Base-by-base conservation (phyloP, 2,888 invertebrate species). In the Junonia oenone region DNA sequence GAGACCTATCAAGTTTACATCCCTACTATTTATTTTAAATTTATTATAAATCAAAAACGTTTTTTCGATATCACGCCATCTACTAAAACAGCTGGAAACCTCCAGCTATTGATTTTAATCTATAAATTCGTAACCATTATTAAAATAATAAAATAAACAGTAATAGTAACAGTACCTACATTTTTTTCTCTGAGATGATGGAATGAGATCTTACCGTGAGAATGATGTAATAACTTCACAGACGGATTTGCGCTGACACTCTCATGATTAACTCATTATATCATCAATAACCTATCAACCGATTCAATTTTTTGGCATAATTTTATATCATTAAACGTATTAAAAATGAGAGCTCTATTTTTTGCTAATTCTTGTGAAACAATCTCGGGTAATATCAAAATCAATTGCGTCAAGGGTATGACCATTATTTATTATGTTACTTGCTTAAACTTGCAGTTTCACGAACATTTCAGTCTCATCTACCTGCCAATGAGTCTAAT, bases 231-330 rank as follows among this genome's bases (percentile, higher is more conserved):
- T 51, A 48, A 17, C 35, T 56, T 45, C 22, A 54, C 27, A 49
- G 43, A 59, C 56, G 59, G 51, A 59, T 54, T 19, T 27, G 38
- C 15, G 45, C 22, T 56, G 48, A 50, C 50, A 37, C 52, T 45
- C 51, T 57, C 57, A 51, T 51, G 45, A n/a, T n/a, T n/a, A n/a
- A 45, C 31, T 51, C 26, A 45, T 58, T 58, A 45, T 55, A 55
- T 58, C 58, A 58, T 48, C 51, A 43, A 29, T 37, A 57, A 54
- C 22, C n/a, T 22, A 43, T 43, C 8, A 22, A 43, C 22, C 43
- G 19, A 13, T 14, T 43, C 22, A 2, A 6, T 22, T 43, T 43
- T 43, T 6, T 22, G 22, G 13, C 9, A 26, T 43, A 13, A 43
- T 43, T 43, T 43, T 13, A 43, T 43, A 43, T 13, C 19, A 22